Conservation (phyloP, 2,113 vertebrate genomes). For the Crotalus tigris region DNA sequence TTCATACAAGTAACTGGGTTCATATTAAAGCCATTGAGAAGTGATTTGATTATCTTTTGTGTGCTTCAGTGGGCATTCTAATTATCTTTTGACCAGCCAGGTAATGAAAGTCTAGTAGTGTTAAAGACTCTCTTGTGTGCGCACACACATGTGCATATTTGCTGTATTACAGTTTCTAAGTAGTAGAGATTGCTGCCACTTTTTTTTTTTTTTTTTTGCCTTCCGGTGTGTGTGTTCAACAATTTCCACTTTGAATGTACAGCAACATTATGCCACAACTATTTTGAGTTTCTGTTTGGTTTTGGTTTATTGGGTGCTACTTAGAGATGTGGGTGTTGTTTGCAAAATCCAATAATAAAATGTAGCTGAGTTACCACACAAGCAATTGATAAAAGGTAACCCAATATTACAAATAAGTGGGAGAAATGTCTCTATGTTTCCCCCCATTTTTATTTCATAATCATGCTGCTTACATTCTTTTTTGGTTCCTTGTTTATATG, state of each 20-base stretch:
- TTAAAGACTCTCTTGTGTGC: background rate
- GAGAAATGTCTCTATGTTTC: background rate
- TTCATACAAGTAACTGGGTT: conserved; percentile 37
- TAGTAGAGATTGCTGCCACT: conserved; percentile 31
- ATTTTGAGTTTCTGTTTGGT: background rate
- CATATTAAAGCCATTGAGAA: conserved; percentile 60
- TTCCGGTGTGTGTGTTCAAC: background rate
- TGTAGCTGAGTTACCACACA: background rate
- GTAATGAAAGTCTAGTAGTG: background rate
- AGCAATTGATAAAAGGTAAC: background rate
- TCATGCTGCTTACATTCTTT: background rate
- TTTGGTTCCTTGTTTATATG: background rate
- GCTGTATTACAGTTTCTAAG: background rate
- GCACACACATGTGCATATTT: background rate
- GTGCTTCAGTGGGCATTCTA: conserved; percentile 40
- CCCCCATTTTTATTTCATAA: background rate
- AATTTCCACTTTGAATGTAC: conserved; percentile 49
- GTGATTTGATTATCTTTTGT: conserved; percentile 31
- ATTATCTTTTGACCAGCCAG: conserved; percentile 33
- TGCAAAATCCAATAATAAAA: background rate
- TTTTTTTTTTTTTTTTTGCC: background rate
- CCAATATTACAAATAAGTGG: background rate
- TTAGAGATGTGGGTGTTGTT: background rate
- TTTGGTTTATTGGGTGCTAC: background rate
- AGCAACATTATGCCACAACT: background rate